Evolutionary conservation across 2,113 vertebrate genomes (phyloP).

Genomic region (Thunnus maccoyii): DNA sequence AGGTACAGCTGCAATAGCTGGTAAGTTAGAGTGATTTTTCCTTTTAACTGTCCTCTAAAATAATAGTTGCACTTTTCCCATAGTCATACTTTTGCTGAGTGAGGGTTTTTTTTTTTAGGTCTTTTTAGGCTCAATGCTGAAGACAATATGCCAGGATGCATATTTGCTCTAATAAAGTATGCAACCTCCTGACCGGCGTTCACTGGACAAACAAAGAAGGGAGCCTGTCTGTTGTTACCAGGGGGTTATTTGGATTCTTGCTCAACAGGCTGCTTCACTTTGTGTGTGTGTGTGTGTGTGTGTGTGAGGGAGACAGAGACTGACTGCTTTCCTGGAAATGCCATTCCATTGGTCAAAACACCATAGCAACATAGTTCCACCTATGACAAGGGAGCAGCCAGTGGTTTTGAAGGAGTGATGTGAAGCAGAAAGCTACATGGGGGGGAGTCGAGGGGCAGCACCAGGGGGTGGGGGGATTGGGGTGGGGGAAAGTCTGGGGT

Average conservation of each 20-base stretch:
- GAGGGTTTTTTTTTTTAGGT: not conserved
- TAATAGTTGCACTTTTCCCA: not conserved
- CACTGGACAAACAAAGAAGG: conserved; percentile 55
- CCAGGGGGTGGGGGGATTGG: not conserved
- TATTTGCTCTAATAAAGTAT: conserved; percentile 42
- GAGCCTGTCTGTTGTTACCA: conserved; percentile 56
- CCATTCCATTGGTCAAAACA: conserved; percentile 79
- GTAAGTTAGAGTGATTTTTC: not conserved
- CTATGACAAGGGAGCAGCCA: conserved; percentile 79
- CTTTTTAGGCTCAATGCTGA: not conserved
- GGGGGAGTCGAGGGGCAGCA: not conserved
- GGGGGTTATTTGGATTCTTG: conserved; percentile 62
- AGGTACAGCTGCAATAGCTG: not conserved
- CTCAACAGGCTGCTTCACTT: conserved; percentile 60
- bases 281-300: conserved; percentile 1
- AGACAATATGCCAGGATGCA: conserved; percentile 8
- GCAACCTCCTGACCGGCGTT: conserved; percentile 54
- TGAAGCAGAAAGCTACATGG: conserved; percentile 69
- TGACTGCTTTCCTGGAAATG: conserved; percentile 65
- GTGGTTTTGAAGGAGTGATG: conserved; percentile 75
- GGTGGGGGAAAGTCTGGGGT: conserved; percentile 15
- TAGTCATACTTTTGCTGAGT: not conserved
- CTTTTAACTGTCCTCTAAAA: not conserved
- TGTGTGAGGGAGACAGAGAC: conserved; percentile 49
- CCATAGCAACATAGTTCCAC: conserved; percentile 84